phyloP scores from a whole-genome alignment of 1,140 invertebrate genomes.

The Lasioglossum albipes region DNA sequence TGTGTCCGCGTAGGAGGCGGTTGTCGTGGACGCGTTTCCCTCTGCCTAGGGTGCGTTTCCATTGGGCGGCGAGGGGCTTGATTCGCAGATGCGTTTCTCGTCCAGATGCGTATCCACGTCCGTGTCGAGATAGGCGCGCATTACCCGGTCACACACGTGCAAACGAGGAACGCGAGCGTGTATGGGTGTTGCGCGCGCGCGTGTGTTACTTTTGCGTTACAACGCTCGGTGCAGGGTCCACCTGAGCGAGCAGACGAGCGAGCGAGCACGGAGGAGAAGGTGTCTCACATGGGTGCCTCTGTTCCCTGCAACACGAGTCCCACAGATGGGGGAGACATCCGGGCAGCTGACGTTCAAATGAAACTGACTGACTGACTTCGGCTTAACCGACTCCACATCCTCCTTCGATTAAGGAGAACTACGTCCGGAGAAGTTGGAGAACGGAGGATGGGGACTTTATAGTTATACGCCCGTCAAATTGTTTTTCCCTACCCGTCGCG shows the following conservation, averaged over 20 bases:
- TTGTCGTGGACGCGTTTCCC: not conserved
- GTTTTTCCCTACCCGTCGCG: slow-evolving; percentile 25
- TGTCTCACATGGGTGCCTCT: slow-evolving; percentile 80
- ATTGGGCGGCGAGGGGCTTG: too few species aligned
- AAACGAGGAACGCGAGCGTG: slow-evolving; percentile 4
- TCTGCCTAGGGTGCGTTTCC: slow-evolving; percentile 5
- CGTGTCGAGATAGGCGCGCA: slow-evolving; percentile 61
- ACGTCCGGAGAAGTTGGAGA: slow-evolving; percentile 72
- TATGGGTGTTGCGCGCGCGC: slow-evolving; percentile 44
- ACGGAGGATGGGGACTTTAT: slow-evolving; percentile 47
- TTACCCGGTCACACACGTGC: slow-evolving; percentile 58
- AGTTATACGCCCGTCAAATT: slow-evolving; percentile 48
- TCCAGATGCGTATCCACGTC: slow-evolving; percentile 61
- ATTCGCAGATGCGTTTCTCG: slow-evolving; percentile 56
- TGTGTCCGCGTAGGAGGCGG: too few species aligned
- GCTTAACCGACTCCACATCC: slow-evolving; percentile 81
- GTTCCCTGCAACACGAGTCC: slow-evolving; percentile 77
- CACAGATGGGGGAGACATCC: slow-evolving; percentile 80
- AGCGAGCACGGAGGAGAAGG: slow-evolving; percentile 75
- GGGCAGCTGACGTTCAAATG: slow-evolving; percentile 80
- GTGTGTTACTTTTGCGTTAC: too few species aligned
- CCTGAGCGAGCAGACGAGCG: slow-evolving; percentile 74
- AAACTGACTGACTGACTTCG: slow-evolving; percentile 80
- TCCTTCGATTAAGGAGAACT: slow-evolving; percentile 80
- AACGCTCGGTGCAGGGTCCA: slow-evolving; percentile 69